phyloP scores from a whole-genome alignment of 64 coral and sea anemone species.

The Platygyra sinensis region DNA sequence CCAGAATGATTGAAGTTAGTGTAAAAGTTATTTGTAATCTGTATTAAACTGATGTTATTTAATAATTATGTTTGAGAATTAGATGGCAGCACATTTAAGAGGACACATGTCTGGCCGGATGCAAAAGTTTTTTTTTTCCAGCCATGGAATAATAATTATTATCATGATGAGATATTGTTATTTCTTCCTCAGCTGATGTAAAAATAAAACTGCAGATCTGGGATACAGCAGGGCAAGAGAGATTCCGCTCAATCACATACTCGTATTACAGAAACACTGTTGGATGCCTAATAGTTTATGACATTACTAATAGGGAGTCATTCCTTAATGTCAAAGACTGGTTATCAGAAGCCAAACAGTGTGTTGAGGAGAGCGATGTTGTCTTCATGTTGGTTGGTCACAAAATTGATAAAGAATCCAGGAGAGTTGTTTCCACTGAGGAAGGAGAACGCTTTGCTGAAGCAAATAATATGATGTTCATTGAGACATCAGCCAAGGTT shows the following conservation, averaged over 20 bases:
- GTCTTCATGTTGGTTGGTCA: slow-evolving; percentile 99
- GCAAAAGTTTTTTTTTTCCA: no score
- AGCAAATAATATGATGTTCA: slow-evolving; percentile 99
- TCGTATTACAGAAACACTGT: slow-evolving; percentile 99
- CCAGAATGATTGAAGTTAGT: no score
- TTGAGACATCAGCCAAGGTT: slow-evolving; percentile 97
- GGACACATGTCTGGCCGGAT: no score
- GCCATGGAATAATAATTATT: no score
- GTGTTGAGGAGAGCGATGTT: slow-evolving; percentile 90
- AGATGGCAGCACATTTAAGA: no score
- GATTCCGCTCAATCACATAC: slow-evolving; percentile 99
- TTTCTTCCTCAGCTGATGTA: slow-evolving; percentile 77
- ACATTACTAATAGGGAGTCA: slow-evolving; percentile 94
- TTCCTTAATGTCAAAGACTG: slow-evolving; percentile 91
- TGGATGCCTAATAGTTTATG: slow-evolving; percentile 93
- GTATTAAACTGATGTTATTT: no score
- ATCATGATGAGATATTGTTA: not conserved
- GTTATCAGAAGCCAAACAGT: slow-evolving; percentile 89
- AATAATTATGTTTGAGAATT: no score
- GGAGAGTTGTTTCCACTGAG: slow-evolving; percentile 89
- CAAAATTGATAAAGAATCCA: slow-evolving; percentile 95
- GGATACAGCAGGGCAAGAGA: slow-evolving; percentile 98
- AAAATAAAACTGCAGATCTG: slow-evolving; percentile 96
- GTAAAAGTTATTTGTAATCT: no score
- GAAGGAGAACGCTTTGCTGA: slow-evolving; percentile 99